A percentile compares a stretch with the other conserved stretches of the same genome.
Evolutionary conservation across 53 echinoderm and acorn worm genomes (phyloP).

Genomic region (Zoroaster sp.): DNA sequence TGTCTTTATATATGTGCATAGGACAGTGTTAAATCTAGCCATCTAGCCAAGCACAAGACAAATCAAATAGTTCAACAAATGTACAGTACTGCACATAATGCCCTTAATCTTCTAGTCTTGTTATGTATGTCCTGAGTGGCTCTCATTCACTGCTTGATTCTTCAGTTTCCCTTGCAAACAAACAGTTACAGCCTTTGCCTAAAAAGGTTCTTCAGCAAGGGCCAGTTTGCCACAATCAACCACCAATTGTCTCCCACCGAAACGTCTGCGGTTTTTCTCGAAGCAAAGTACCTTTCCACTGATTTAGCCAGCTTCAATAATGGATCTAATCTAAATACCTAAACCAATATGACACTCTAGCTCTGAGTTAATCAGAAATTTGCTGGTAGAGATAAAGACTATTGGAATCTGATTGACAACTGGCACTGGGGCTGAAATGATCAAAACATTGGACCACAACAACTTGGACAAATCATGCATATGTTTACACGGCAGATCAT

Average conservation of each 20-base stretch:
- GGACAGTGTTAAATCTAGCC: too few relatives aligned
- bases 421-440: neutral
- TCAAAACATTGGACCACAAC: slow-evolving; percentile 19
- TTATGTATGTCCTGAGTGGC: neutral
- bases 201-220: neutral
- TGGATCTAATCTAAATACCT: neutral
- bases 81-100: too few relatives aligned
- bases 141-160: neutral
- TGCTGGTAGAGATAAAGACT: slow-evolving; percentile 26
- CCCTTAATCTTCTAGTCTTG: neutral
- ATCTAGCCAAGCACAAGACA: too few relatives aligned
- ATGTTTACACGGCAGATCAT: slow-evolving; percentile 22
- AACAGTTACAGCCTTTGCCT: neutral
- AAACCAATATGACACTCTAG: neutral
- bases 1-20: too few relatives aligned
- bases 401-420: slow-evolving; percentile 19
- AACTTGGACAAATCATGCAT: slow-evolving; percentile 2
- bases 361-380: slow-evolving; percentile 12
- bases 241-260: neutral
- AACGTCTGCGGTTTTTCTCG: neutral
- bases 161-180: neutral
- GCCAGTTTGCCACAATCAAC: neutral
- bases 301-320: neutral
- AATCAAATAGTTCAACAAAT: too few relatives aligned
- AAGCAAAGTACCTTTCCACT: neutral